These are phyloP conservation scores for Acanthurus lineatus DNA, from an alignment of 2,797 vertebrate genomes.

Conservation along the genomic window DNA sequence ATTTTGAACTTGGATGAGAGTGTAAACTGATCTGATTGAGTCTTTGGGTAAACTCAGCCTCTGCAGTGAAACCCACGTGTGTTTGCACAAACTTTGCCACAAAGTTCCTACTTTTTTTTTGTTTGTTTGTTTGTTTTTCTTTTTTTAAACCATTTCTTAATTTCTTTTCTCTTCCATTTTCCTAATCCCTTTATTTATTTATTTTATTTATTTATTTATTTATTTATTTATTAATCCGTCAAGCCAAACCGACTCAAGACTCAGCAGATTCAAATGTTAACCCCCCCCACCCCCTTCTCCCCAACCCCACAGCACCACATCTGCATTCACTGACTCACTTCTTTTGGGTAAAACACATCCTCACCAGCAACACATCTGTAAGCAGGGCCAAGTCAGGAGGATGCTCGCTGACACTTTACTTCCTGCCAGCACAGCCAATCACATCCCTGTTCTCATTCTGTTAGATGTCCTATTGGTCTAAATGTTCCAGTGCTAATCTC, in stretches of 20 bases:
- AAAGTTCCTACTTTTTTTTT: slow-evolving; percentile 68
- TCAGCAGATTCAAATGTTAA: slow-evolving; percentile 41
- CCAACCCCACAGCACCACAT: slow-evolving; percentile 43
- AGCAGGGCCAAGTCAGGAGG: slow-evolving; percentile 11
- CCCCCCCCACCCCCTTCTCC: neutral
- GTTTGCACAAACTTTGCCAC: slow-evolving; percentile 52
- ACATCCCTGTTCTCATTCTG: slow-evolving; percentile 42
- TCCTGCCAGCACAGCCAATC: slow-evolving; percentile 37
- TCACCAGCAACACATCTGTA: slow-evolving; percentile 43
- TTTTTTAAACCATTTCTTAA: slow-evolving; percentile 58
- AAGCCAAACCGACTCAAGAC: slow-evolving; percentile 32
- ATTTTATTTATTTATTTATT: no score
- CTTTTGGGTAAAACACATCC: slow-evolving; percentile 35
- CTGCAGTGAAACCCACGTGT: slow-evolving; percentile 1
- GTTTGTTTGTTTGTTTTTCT: neutral
- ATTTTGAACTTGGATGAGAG: neutral
- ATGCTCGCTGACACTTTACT: slow-evolving; percentile 28
- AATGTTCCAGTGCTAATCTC: slow-evolving; percentile 54
- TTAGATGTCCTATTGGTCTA: slow-evolving; percentile 59
- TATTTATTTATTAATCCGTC: slow-evolving; percentile 45
- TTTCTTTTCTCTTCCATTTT: slow-evolving; percentile 63
- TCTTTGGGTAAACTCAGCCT: slow-evolving; percentile 1
- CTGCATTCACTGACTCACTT: slow-evolving; percentile 58
- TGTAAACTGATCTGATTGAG: neutral
- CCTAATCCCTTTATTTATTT: slow-evolving; percentile 43